A percentile compares a stretch with the other conserved stretches of the same genome.
Conservation (phyloP, 2,888 invertebrate genomes). For the Ommatoiulus sabulosus region DNA sequence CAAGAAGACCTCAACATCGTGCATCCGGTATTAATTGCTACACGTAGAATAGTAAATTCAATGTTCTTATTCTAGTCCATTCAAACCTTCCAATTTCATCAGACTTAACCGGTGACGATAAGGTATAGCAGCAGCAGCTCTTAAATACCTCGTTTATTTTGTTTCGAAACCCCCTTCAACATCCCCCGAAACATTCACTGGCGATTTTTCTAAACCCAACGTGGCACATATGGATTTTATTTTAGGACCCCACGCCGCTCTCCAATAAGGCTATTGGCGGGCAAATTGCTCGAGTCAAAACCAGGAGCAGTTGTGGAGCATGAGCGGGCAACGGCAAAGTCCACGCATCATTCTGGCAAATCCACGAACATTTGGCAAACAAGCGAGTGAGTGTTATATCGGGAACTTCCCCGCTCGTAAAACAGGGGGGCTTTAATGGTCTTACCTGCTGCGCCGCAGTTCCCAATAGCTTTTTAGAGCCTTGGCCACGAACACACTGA, state of each 20-base stretch:
- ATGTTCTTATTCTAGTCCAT: too few species aligned
- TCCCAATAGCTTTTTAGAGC: neutral
- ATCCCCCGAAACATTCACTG: neutral
- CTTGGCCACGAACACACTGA: neutral
- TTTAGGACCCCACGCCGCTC: slow-evolving; percentile 11
- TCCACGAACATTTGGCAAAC: neutral
- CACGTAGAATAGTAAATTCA: too few species aligned
- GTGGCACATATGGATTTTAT: neutral
- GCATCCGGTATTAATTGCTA: too few species aligned
- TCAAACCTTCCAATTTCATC: too few species aligned
- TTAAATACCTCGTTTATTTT: too few species aligned
- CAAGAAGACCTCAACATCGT: too few species aligned
- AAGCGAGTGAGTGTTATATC: neutral
- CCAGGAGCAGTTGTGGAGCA: neutral
- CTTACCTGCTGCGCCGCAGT: slow-evolving; percentile 10
- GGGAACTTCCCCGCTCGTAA: slow-evolving; percentile 11
- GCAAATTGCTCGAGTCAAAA: slow-evolving; percentile 7
- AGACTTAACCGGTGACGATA: too few species aligned
- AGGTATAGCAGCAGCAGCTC: too few species aligned
- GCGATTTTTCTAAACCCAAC: neutral
- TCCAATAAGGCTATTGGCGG: slow-evolving; percentile 9
- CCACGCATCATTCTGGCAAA: slow-evolving; percentile 28
- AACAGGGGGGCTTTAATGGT: neutral
- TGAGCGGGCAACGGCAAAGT: neutral
- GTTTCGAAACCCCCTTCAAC: neutral